A percentile compares a stretch with the other conserved stretches of the same genome.
phyloP scores from a whole-genome alignment of 2,113 vertebrate species.

The Serinus canaria region DNA sequence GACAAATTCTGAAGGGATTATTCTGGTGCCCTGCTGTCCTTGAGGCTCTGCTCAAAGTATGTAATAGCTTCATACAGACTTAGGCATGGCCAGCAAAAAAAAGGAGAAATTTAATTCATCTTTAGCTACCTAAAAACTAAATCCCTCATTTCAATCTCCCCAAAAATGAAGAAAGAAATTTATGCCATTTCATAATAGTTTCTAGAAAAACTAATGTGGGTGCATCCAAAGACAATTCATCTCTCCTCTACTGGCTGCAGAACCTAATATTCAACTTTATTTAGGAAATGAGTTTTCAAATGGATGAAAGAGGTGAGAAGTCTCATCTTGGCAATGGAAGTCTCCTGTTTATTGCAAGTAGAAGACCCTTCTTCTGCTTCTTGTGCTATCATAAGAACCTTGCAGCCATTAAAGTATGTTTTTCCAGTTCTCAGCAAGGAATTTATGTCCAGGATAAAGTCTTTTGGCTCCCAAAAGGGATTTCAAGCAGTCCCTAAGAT shows the following conservation, averaged over 20 bases:
- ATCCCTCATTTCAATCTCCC: background rate
- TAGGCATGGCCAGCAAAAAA: background rate
- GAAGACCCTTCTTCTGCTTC: background rate
- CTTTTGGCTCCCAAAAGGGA: background rate
- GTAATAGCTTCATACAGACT: background rate
- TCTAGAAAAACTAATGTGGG: background rate
- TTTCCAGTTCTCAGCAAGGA: background rate
- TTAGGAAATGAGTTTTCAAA: background rate
- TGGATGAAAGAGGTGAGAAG: background rate
- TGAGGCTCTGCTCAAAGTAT: background rate
- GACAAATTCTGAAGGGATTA: background rate
- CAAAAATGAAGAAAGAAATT: background rate
- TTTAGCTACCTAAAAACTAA: background rate
- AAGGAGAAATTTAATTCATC: background rate
- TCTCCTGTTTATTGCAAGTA: background rate
- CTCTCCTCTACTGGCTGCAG: background rate
- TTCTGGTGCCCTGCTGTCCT: background rate
- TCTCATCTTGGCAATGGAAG: background rate
- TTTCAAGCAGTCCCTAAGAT: background rate
- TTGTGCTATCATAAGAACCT: background rate
- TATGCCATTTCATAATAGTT: background rate
- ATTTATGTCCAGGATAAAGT: background rate
- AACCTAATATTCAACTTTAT: background rate
- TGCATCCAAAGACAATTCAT: background rate
- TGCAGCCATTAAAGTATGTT: background rate